Base-by-base conservation (phyloP, 2,888 invertebrate genomes). In the Choristoneura rosaceana region DNA sequence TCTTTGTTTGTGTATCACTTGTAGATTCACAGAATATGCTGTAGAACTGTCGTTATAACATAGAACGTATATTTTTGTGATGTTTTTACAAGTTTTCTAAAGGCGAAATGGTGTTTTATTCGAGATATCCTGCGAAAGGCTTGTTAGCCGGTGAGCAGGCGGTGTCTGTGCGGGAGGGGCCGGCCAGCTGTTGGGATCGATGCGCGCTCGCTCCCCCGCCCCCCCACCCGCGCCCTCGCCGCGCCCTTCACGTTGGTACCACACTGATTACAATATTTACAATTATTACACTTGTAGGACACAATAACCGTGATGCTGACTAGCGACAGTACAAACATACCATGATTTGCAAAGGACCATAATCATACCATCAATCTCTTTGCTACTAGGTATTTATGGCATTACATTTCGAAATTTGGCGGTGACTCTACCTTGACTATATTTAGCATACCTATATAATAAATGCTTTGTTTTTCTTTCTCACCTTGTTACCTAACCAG, bases 231-330 rank as follows among this genome's bases (percentile, higher is more conserved):
- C 50, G 65, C 14, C 0, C 55, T 43, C 87, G 78, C 73, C 25
- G 52, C 75, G 25, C 81, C 80, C 45, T 85, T 7, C 25, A 55
- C 25, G 55, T 55, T 25, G 15, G 9, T 0, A 8, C 55, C 25
- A 17, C 55, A 25, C 25, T 25, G 25, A 25, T 25, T 25, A n/a
- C n/a, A n/a, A n/a, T 25, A 2, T 1, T 25, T 25, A 25, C 25
- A 25, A 25, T 25, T 25, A 25, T 25, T 25, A 25, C 25, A n/a
- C n/a, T 47, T 15, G 55, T 4, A 25, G 55, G 55, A 4, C 55
- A 55, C 55, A 55, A 55, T 17, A 17, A 55, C 25, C 10, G 25
- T 55, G 55, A 25, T 55, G 55, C 55, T 55, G 25, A 55, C 25
- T n/a, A n/a, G 43, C 43, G 12, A 12, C 12, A 12, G 12, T 41